Conservation (phyloP, 2,113 vertebrate species). For the Marmota flaviventris region DNA sequence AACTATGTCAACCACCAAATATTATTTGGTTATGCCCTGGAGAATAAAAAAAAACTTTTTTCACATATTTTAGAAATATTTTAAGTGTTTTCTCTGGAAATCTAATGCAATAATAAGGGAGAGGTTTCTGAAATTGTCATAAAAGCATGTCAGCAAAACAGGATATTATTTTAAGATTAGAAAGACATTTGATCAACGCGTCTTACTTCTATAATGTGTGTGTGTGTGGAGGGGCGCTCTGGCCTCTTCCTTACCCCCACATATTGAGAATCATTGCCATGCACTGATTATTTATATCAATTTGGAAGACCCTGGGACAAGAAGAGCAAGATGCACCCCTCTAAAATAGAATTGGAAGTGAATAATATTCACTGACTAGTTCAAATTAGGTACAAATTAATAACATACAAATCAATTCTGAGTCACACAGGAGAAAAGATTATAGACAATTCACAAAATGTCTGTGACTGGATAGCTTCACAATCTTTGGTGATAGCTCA, state of each 20-base stretch:
- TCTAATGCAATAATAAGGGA: background rate
- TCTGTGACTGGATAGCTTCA: background rate
- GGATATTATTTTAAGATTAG: slow-evolving; percentile 18
- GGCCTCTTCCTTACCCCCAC: background rate
- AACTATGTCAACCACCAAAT: background rate
- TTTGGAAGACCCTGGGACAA: background rate
- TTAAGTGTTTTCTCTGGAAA: background rate
- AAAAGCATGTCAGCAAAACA: background rate
- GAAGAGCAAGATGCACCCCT: background rate
- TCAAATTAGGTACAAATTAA: background rate
- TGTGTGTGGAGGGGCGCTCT: background rate
- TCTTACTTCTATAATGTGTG: background rate
- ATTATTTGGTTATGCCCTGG: background rate
- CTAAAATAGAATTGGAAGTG: background rate
- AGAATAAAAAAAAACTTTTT: background rate
- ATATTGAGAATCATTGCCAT: background rate
- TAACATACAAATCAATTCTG: background rate
- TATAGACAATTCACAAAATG: background rate
- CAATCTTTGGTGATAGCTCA: background rate
- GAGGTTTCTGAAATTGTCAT: background rate
- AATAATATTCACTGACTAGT: background rate
- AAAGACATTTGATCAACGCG: background rate
- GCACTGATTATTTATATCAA: background rate
- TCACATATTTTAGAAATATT: background rate
- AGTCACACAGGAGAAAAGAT: background rate